These are phyloP conservation scores for Turnix velox DNA, from an alignment of 2,113 vertebrate genomes.

Conservation along the genomic window DNA sequence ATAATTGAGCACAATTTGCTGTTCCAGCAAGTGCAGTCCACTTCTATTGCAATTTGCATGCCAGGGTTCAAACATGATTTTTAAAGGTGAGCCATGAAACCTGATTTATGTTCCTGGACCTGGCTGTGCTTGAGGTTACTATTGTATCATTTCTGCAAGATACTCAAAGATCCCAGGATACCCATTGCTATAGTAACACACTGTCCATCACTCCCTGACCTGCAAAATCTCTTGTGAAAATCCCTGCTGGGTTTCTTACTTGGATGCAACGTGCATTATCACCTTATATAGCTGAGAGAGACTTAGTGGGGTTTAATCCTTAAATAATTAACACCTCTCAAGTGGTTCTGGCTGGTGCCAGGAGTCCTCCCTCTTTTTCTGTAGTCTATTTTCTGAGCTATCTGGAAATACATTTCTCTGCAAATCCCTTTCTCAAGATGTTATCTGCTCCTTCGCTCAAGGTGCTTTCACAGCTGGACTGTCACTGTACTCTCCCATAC, in stretches of 20 bases:
- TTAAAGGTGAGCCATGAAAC: conserved; percentile 38
- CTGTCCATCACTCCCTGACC: conserved; percentile 58
- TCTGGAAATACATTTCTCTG: conserved; percentile 1
- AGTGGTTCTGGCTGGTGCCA: not conserved
- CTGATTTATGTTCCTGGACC: conserved; percentile 5
- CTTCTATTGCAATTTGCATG: not conserved
- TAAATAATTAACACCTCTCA: conserved; percentile 55
- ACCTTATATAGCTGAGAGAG: conserved; percentile 33
- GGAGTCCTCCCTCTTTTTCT: not conserved
- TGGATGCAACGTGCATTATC: conserved; percentile 24
- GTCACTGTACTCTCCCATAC: not conserved
- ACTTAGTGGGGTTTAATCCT: conserved; percentile 39
- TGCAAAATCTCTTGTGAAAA: conserved; percentile 45
- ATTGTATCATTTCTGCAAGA: not conserved
- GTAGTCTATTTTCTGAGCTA: not conserved
- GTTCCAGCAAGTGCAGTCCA: conserved; percentile 8
- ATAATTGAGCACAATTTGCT: conserved; percentile 42
- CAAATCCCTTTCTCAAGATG: conserved; percentile 17
- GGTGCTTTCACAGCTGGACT: not conserved
- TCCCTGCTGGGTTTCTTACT: conserved; percentile 11
- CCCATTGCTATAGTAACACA: conserved; percentile 64
- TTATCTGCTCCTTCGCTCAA: conserved; percentile 11
- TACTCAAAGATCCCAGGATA: conserved; percentile 36
- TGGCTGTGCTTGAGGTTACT: not conserved
- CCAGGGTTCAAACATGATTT: not conserved